Evolutionary conservation across 2,113 vertebrate species (phyloP), one percentile per base, ranked within the genome.

Genomic region (Trematomus loennbergii): DNA sequence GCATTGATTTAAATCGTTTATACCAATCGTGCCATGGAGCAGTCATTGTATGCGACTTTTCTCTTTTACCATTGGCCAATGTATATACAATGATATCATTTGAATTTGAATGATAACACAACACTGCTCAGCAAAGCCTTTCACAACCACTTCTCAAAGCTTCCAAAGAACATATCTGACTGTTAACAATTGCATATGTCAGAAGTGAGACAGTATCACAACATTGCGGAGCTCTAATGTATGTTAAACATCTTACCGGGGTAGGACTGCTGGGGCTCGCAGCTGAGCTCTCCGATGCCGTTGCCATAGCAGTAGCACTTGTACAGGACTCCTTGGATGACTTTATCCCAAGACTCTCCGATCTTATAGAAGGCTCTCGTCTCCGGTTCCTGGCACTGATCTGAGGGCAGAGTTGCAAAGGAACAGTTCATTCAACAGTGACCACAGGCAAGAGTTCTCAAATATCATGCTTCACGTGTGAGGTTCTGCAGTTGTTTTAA

Each of bases 331-430:
- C 96, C 96, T 3, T 97, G 96, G 64, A 97, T 96, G 0, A 94
- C 87, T 84, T 98, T 98, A 79, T 97, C 96, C 97, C 98, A 99
- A 0, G 97, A 96, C 46, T 98, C 97, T 66, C 98, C 98, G 0
- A 99, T 97, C 79, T 99, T 97, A 90, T 98, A 98, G 90, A 97
- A 97, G 4, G 94, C 96, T 48, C 91, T 95, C 0, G 96, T 95
- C 89, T 99, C 97, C 0, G 97, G 97, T 81, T 99, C 98, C 88
- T 98, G 98, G 93, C 98, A 99, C 79, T 99, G 98, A 83, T 99
- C 98, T 99, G 79, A 78, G 70, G 77, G 17, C 12, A 79, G 20
- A 79, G 36, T 52, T 62, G 81, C 2, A 76, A 25, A 29, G 22
- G 22, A 12, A 22, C 33, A 10, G 3, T 7, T 49, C 16, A 46